Conservation (phyloP, 2,888 invertebrate genomes). For the Norana najaformis region DNA sequence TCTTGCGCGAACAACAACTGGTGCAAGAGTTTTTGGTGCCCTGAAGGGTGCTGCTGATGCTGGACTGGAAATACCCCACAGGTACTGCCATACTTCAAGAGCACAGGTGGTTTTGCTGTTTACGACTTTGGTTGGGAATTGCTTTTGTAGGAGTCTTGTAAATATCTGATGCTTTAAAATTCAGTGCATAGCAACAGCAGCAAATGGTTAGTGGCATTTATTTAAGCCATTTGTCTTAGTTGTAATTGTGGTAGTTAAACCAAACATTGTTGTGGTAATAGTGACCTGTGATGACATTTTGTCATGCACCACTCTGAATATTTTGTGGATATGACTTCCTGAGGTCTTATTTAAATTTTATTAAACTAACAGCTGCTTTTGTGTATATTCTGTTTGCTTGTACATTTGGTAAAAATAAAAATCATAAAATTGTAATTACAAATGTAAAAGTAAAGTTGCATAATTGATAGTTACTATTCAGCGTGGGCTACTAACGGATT, state of each 20-base stretch:
- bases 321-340: constrained; percentile 17
- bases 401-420: neutral
- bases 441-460: neutral
- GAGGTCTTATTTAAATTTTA: neutral
- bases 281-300: neutral
- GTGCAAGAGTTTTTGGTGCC: constrained; percentile 95
- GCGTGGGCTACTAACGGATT: no score
- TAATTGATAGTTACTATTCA: neutral
- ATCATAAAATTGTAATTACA: neutral
- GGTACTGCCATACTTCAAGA: constrained; percentile 62
- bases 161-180: neutral
- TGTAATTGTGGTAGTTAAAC: no score
- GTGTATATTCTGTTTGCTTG: neutral
- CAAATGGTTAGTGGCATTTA: neutral
- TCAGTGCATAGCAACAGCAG: neutral
- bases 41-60: constrained; percentile 99
- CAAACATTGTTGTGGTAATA: neutral
- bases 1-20: constrained; percentile 93
- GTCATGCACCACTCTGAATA: constrained; percentile 26
- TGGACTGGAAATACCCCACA: constrained; percentile 96
- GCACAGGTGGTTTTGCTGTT: neutral
- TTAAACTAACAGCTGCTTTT: no score
- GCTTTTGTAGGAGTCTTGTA: neutral
- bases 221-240: no score
- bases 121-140: neutral